Base-by-base conservation (phyloP, 2,888 invertebrate species). In the Argyra leucocephala region DNA sequence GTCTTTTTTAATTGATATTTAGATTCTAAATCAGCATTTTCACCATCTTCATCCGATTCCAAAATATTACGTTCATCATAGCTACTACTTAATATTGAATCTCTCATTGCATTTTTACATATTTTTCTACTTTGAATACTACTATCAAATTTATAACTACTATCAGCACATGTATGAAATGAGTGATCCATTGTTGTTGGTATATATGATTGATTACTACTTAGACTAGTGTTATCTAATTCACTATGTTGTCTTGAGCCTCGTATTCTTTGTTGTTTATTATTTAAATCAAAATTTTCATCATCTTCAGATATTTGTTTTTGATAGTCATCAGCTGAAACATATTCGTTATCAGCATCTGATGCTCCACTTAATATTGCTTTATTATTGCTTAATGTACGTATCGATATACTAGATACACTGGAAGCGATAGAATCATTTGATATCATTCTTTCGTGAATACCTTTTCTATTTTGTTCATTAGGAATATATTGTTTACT, bases 351-450 rank as follows among this genome's bases (percentile, higher is more conserved):
- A 48, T 48, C 48, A 48, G 48, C 48, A n/a, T 48, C 48, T 48
- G 48, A 48, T 26, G 64, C 7, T 61, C 61, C 7, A 26, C 61
- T 23, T 64, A 60, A 18, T 62, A 65, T 7, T 71, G 73, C 66
- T 48, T 48, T 48, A 48, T 76, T 73, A 61, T 75, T 73, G 71
- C 73, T 75, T n/a, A 73, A 74, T 69, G 74, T 74, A 70, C 73
- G 69, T 74, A 76, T 76, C 74, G 76, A 76, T 74, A 75, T 76
- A 65, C 69, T 72, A 66, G 64, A 65, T 65, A 58, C 64, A 57
- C 36, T 36, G 65, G 61, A 65, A 66, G 68, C 57, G 58, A 66
- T 64, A 22, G 63, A 66, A 60, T 61, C 64, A 58, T 31, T 24
- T 60, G 23, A 60, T 48, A 48, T 48, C 2, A 48, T 48, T 48